Evolutionary conservation across 1,140 invertebrate genomes (phyloP).

Genomic region (Hyles vespertilio): DNA sequence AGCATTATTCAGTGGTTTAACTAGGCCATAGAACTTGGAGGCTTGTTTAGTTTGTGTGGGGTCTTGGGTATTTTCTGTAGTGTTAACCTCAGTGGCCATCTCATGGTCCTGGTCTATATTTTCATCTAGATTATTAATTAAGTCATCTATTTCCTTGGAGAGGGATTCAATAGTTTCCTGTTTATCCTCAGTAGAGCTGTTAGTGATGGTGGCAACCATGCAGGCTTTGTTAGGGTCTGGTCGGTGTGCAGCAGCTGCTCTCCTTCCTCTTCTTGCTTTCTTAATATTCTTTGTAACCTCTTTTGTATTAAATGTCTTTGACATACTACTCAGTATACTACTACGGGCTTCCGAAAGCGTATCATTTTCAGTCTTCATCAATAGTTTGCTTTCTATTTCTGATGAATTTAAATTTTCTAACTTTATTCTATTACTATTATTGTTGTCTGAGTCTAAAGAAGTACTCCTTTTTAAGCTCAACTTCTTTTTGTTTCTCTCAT

Average conservation of each 20-base stretch:
- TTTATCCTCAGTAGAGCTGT: constrained; percentile 46
- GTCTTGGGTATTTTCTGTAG: constrained; percentile 33
- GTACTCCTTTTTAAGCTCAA: constrained; percentile 72
- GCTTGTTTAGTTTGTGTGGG: constrained; percentile 52
- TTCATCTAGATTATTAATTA: constrained; percentile 62
- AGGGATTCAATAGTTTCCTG: constrained; percentile 59
- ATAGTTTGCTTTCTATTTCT: constrained; percentile 63
- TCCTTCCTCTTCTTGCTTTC: constrained; percentile 58
- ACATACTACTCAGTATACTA: constrained; percentile 72
- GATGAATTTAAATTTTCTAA: constrained; percentile 65
- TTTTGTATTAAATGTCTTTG: constrained; percentile 69
- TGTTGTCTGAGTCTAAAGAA: constrained; percentile 72
- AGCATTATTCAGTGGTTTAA: constrained; percentile 44
- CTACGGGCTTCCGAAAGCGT: constrained; percentile 67
- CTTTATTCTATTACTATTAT: constrained; percentile 73
- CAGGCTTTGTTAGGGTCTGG: constrained; percentile 34
- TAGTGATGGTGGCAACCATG: constrained; percentile 39
- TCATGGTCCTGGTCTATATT: constrained; percentile 61
- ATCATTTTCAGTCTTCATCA: constrained; percentile 68
- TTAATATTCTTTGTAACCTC: constrained; percentile 68
- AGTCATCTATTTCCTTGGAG: constrained; percentile 65
- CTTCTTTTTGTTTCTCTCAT: constrained; percentile 60
- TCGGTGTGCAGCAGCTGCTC: constrained; percentile 39
- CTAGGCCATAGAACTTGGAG: constrained; percentile 52
- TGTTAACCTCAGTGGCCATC: constrained; percentile 36